Conservation (phyloP, 2,888 invertebrate species). For the Tillus elongatus region DNA sequence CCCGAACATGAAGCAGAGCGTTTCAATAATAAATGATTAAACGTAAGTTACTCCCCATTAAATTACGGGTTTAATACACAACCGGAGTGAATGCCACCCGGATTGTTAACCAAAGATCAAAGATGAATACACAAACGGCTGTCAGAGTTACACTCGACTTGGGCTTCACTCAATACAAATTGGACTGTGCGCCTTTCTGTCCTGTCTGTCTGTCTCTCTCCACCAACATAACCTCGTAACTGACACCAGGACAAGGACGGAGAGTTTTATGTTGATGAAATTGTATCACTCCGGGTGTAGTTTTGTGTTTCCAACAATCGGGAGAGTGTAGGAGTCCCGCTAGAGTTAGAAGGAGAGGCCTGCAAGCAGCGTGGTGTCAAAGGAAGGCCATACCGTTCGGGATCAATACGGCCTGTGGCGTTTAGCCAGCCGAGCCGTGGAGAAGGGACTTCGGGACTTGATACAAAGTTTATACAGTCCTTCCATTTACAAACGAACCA, state of each 20-base stretch:
- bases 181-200: constrained; percentile 15
- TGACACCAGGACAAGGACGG: constrained; percentile 15
- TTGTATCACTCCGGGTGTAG: constrained; percentile 22
- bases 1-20: too few species aligned
- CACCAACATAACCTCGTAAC: constrained; percentile 3
- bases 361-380: constrained; percentile 34
- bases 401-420: constrained; percentile 43
- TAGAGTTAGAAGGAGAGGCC: constrained; percentile 31
- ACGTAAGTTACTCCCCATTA: constrained; percentile 23
- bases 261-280: constrained; percentile 21
- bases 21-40: too few species aligned
- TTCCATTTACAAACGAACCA: constrained; percentile 24
- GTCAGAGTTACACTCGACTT: constrained; percentile 30
- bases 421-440: constrained; percentile 37
- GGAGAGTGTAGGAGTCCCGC: too few species aligned
- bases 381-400: constrained; percentile 37
- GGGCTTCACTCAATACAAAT: constrained; percentile 26
- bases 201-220: constrained; percentile 13
- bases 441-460: constrained; percentile 38
- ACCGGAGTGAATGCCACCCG: constrained; percentile 27
- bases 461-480: constrained; percentile 34
- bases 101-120: constrained; percentile 36
- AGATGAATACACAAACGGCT: constrained; percentile 35
- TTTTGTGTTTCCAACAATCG: constrained; percentile 19
- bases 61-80: constrained; percentile 26